phyloP scores from a whole-genome alignment of 2,113 vertebrate species.

The Melanotaenia duboulayi region DNA sequence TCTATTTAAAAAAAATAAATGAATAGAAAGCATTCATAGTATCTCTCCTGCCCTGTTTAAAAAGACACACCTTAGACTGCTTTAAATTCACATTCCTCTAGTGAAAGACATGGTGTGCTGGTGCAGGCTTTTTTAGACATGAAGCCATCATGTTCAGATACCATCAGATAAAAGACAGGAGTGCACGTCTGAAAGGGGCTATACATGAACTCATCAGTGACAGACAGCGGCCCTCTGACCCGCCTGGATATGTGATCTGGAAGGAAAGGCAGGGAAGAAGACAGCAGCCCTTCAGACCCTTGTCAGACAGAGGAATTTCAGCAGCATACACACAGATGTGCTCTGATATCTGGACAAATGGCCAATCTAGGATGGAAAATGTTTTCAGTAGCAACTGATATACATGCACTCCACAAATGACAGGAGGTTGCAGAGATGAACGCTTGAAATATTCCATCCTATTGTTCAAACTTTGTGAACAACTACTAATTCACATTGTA shows the following conservation, averaged over 20 bases:
- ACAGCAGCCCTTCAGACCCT: background rate
- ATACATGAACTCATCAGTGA: constrained; percentile 13
- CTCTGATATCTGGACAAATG: constrained; percentile 42
- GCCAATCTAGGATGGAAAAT: background rate
- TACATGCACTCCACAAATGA: background rate
- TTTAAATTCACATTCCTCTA: constrained; percentile 28
- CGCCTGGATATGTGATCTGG: constrained; percentile 38
- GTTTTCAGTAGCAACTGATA: constrained; percentile 16
- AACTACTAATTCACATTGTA: no score
- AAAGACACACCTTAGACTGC: background rate
- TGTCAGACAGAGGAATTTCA: constrained; percentile 38
- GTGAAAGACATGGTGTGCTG: constrained; percentile 13
- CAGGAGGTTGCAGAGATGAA: background rate
- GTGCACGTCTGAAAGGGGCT: constrained; percentile 18
- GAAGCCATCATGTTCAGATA: constrained; percentile 2
- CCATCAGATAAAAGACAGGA: constrained; percentile 22
- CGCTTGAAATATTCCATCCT: background rate
- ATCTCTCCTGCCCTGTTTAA: background rate
- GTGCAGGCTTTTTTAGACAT: background rate
- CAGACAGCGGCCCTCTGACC: constrained; percentile 44
- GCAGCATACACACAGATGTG: constrained; percentile 37
- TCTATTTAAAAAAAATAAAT: background rate
- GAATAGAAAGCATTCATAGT: background rate
- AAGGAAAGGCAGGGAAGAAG: constrained; percentile 1
- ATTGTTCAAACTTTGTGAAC: background rate